Evolutionary conservation across 2,888 invertebrate species (phyloP), one percentile per base, ranked within the genome.

Genomic region (Agrypnus murinus): DNA sequence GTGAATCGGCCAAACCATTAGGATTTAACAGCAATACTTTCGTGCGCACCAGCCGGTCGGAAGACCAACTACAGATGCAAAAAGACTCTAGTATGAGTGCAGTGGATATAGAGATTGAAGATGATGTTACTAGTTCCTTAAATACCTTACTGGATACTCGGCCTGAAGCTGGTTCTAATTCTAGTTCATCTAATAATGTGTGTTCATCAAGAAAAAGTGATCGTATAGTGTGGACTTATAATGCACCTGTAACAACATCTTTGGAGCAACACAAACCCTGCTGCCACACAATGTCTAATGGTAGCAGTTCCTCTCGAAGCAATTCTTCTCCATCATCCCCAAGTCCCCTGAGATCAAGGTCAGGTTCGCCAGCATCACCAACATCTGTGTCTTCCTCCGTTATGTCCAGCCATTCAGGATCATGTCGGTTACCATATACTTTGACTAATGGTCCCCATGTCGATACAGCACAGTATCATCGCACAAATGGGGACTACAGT

Each of bases 211-310:
- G 89, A 88, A 81, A 87, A 88, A 87, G 87, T 81, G 89, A 88
- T 84, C 90, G 95, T 79, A 95, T 95, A 83, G 95, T 95, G 60
- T 95, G 95, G 95, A 95, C 95, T 60, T 95, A 95, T 88, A 96
- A 95, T 88, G 95, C 95, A 70, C 95, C 95, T n/a, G 89, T 91
- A 46, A 89, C 91, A 78, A 87, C 89, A 77, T 87, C 89, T 48
- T 87, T 89, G 66, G 85, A 85, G 38, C 84, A 88, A 85, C 78
- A 77, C 63, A 88, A 89, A 76, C 85, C 87, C 62, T 87, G 86
- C 69, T 89, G 89, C 76, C 90, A 90, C 81, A 88, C 89, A 79
- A 87, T 90, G 14, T 90, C 90, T 59, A 90, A 89, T 76, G 88
- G 88, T 74, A 88, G 87, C 79, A 87, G 86, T 80, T 90, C 88